Evolutionary conservation across 2,888 invertebrate genomes (phyloP), one percentile per base, ranked within the genome.

Genomic region (Ditylenchus weischeri): DNA sequence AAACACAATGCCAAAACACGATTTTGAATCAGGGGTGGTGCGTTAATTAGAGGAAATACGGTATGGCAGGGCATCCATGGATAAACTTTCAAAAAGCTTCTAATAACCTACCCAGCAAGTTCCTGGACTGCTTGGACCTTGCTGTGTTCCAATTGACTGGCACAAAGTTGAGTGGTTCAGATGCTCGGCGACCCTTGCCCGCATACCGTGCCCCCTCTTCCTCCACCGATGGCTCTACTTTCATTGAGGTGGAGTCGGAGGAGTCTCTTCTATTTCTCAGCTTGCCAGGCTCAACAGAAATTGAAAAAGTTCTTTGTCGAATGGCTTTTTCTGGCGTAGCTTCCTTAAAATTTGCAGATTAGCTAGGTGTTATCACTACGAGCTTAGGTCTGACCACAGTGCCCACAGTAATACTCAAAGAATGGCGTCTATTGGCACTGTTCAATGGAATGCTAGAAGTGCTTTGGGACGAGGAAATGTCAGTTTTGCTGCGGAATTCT

Each of bases 281-380:
- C 23, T 54, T 10, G 1, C 51, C 62, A 66, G 51, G 86, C 94
- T 94, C 50, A 7, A 36, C 61, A 8, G 29, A 48, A 36, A 66
- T 21, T 10, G 66, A 66, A 38, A 64, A 66, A 23, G 66, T 66
- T 18, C 69, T 48, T 10, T 69, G 69, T 18, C 69, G 49, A 38
- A 69, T 63, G 92, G 90, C 82, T 95, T 90, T 84, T 95, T 92
- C 87, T 94, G 93, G 84, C 95, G 87, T 71, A 85, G 85, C 85
- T 94, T 93, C 73, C 93, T 89, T 87, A 98, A 96, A 79, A 69
- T 70, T 15, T 11, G 5, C 11, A 0, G 29, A 21, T 64, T 11
- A 64, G 38, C 21, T 2, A 4, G 21, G 35, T 21, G 7, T 21
- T 29, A 29, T 29, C 5, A 5, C 29, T 29, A n/a, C 29, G 5